These are phyloP conservation scores for Gambelia wislizenii DNA, from an alignment of 2,797 vertebrate species.

Conservation along the genomic window DNA sequence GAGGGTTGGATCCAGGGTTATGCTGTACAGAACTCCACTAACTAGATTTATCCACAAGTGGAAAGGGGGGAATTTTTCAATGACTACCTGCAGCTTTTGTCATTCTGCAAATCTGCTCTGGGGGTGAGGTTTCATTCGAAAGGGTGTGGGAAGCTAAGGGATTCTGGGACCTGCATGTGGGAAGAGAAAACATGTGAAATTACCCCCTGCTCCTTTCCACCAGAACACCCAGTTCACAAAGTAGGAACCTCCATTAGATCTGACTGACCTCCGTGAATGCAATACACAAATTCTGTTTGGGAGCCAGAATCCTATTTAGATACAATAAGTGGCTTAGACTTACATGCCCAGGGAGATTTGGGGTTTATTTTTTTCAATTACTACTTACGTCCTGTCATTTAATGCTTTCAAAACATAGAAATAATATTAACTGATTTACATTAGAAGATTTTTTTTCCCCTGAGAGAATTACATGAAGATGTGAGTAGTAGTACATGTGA, in stretches of 20 bases:
- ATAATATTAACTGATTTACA: background rate
- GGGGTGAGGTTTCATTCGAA: background rate
- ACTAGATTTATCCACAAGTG: background rate
- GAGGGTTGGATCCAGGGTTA: background rate
- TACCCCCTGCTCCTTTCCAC: background rate
- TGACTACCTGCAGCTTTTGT: background rate
- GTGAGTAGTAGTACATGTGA: background rate
- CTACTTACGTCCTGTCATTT: background rate
- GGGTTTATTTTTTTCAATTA: background rate
- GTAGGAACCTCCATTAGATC: background rate
- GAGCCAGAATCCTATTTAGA: background rate
- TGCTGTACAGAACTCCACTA: background rate
- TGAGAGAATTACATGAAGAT: background rate
- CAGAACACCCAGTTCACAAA: background rate
- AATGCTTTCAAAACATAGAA: background rate
- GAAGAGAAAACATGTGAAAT: background rate
- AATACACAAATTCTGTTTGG: background rate
- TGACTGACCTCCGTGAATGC: background rate
- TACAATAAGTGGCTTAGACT: background rate
- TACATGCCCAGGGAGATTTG: background rate
- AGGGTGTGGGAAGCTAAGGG: background rate
- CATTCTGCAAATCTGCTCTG: background rate
- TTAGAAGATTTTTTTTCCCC: background rate
- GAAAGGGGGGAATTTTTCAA: background rate
- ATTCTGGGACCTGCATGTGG: background rate